Evolutionary conservation across 2,888 invertebrate genomes (phyloP), one percentile per base, ranked within the genome.

Genomic region (Nemotelus nigrinus): DNA sequence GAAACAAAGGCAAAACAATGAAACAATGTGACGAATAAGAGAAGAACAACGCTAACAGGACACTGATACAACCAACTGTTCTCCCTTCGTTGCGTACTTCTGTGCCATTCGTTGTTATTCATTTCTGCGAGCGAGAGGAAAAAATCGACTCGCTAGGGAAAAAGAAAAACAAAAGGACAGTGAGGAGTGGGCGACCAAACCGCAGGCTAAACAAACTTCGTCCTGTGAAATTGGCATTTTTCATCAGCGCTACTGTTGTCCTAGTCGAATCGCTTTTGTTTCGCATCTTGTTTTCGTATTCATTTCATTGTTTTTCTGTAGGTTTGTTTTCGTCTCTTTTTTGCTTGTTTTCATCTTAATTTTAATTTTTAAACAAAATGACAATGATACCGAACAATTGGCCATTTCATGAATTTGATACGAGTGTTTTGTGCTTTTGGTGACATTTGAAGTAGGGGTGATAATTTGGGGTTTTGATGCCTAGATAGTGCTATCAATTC

Each of bases 201-300:
- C 72, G 72, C 72, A 72, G 72, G 72, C 72, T 57, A 72, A 72
- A 72, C 58, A 72, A 72, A 72, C 72, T 72, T 72, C 58, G 48
- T 72, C 72, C 72, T 72, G 72, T 7, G 53, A 72, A 72, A 72
- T 72, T 72, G 72, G 72, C 72, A 72, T 72, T 60, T 60, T 72
- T 72, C 72, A 72, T 72, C 60, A 60, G 58, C 72, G 58, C 60
- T 45, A 39, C 41, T 53, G 50, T 68, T 68, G 50, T 68, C 53
- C 7, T 53, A 53, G 50, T 53, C 3, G 50, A 10, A 68, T 48
- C n/a, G 58, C 58, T 57, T 72, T 72, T 57, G 44, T 70, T 70
- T 70, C 55, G 44, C 25, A 48, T 70, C 41, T 43, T 45, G n/a
- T 60, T 60, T 47, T 47, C 55, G 41, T 43, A 55, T 70, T 70